A percentile compares a stretch with the other conserved stretches of the same genome.
Conservation (phyloP, 2,888 invertebrate species). For the Peribatodes rhomboidaria region DNA sequence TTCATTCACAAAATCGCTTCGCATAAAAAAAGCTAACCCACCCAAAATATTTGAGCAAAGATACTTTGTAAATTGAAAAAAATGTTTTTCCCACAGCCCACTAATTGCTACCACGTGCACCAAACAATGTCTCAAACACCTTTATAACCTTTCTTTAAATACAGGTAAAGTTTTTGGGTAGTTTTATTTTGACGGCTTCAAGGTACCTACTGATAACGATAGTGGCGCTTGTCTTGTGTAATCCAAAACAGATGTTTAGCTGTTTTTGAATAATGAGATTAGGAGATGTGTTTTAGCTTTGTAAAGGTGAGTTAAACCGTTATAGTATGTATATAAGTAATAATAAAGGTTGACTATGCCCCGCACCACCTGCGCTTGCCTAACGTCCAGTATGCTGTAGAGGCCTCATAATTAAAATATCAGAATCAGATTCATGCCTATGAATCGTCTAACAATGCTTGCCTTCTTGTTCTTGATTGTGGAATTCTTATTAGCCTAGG, state of each 20-base stretch:
- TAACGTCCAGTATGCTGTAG: too few relatives aligned
- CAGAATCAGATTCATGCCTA: too few relatives aligned
- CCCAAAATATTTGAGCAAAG: slow-evolving; percentile 30
- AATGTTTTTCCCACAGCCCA: slow-evolving; percentile 51
- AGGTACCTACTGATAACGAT: neutral
- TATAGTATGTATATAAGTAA: too few relatives aligned
- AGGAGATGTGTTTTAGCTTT: too few relatives aligned
- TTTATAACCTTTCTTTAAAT: slow-evolving; percentile 49
- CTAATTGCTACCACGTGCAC: slow-evolving; percentile 63
- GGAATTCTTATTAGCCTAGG: too few relatives aligned
- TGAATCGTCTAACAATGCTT: too few relatives aligned
- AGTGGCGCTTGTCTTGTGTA: slow-evolving; percentile 31
- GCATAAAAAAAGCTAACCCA: slow-evolving; percentile 1
- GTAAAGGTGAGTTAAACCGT: too few relatives aligned
- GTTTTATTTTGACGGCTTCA: slow-evolving; percentile 19
- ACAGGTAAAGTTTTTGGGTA: slow-evolving; percentile 36
- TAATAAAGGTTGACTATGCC: too few relatives aligned
- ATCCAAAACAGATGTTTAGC: slow-evolving; percentile 37
- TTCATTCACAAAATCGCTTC: slow-evolving; percentile 5
- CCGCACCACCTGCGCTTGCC: too few relatives aligned
- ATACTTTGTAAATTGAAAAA: slow-evolving; percentile 14
- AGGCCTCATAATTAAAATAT: too few relatives aligned
- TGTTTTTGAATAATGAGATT: neutral
- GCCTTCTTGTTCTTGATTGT: too few relatives aligned
- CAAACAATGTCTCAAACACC: slow-evolving; percentile 54